Evolutionary conservation across 1,140 invertebrate genomes (phyloP), one percentile per base, ranked within the genome.

Genomic region (Drosophila lini): DNA sequence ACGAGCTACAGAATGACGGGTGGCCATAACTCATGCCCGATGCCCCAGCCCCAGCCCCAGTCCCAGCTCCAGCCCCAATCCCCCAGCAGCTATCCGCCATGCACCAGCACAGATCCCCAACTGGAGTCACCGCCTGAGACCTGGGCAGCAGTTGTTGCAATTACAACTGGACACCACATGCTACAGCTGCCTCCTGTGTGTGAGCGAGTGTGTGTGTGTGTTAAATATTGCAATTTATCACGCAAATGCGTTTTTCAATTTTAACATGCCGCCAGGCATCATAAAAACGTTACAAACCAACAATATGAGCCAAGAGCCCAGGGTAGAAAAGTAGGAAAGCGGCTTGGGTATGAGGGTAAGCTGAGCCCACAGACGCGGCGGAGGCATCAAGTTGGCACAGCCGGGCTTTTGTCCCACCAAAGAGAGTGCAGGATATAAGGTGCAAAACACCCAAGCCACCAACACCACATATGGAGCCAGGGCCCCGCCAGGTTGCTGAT

Each of bases 161-260:
- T 90, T 90, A 89, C 84, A 89, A 88, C 84, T 84, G 84, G 84
- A 88, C 80, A 89, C 84, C 84, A 84, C 80, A 89, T 89, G 84
- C 83, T 88, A 86, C 84, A 86, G 80, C 83, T 86, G 83, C 83
- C 80, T 80, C 78, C 67, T 79, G 61, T 74, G 50, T 65, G 28
- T 34, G 52, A 28, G 25, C 25, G 5, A 28, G 25, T 6, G 25
- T 22, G 62, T 70, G 63, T 89, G 80, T 90, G 84, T 90, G 90
- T 91, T 91, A 91, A 91, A 91, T 91, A 91, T 91, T 91, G 90
- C 90, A 91, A 91, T 91, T 91, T 91, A 91, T 91, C 90, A 91
- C 90, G 90, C 90, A 91, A 91, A 91, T 91, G 90, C 90, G 90
- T 91, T 91, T 91, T 91, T 91, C 90, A 91, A 91, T 91, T 91